Evolutionary conservation across 2,888 invertebrate species (phyloP), one percentile per base, ranked within the genome.

Genomic region (Drosophila anomelani): DNA sequence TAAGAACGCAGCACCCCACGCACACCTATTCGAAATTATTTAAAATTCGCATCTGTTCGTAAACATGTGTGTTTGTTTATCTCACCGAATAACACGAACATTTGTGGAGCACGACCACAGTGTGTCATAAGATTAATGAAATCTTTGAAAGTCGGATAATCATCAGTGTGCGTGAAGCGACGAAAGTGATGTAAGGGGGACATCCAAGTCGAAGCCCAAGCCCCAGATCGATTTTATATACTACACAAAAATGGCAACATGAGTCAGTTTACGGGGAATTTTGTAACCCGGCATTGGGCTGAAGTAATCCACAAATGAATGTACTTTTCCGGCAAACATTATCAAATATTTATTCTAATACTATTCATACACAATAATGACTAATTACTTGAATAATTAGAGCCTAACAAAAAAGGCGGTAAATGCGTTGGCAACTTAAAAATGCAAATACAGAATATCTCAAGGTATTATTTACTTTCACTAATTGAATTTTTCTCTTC

Each of bases 1-100:
- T 96, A 94, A 92, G 93, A 77, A 8, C 39, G 13, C 39, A 63
- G 26, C 64, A 60, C 64, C 43, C 61, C 26, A 26, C 26, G 51
- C 29, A 64, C 61, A 64, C 60, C 41, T 36, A 39, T 43, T 15
- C n/a, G 13, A 8, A 29, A 23, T 20, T 23, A 12, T 13, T 32
- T 5, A 29, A 61, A 44, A 61, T 38, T 66, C 64, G 34, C 32
- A 38, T 57, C 55, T 26, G 43, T 17, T 26, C 10, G 46, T 13
- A 12, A 39, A 9, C 49, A 59, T 64, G 64, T 64, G 64, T 49
- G 61, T 51, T 49, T 51, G 51, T 44, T 53, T n/a, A 43, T 51
- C 51, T 51, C 34, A 10, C 9, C 15, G 59, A 49, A 34, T 20
- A 41, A 43, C 36, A 51, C n/a, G 49, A 64, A 43, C 64, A 41